phyloP scores from a whole-genome alignment of 2,113 vertebrate species.

The Vulpes ferrilata region DNA sequence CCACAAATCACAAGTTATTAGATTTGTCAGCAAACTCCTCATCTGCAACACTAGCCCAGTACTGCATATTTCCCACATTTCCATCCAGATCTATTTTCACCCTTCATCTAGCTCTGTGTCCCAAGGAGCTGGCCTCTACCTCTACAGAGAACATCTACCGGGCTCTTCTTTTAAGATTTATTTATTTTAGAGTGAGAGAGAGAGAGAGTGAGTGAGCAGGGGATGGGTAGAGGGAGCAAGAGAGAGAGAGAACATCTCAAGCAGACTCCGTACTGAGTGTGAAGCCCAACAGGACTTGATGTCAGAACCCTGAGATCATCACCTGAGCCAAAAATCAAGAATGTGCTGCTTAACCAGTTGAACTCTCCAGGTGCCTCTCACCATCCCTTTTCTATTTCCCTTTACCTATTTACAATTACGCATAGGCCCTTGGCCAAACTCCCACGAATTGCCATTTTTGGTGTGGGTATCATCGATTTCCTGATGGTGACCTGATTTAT shows the following conservation, averaged over 20 bases:
- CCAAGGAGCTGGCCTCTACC: background rate
- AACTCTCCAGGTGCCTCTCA: background rate
- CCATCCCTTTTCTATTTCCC: background rate
- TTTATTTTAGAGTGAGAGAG: background rate
- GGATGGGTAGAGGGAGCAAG: background rate
- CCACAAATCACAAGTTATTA: background rate
- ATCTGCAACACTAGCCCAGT: background rate
- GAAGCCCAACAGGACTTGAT: background rate
- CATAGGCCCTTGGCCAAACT: background rate
- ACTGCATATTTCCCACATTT: background rate
- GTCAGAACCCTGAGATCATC: background rate
- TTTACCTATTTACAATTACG: background rate
- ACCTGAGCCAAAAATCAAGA: background rate
- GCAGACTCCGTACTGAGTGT: background rate
- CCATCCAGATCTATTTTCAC: background rate
- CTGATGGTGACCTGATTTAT: background rate
- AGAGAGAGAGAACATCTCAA: background rate
- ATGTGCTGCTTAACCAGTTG: background rate
- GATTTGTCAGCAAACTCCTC: background rate
- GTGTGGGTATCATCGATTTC: background rate
- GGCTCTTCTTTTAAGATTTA: background rate
- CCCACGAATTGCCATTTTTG: background rate
- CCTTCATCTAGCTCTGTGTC: background rate
- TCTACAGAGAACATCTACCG: background rate
- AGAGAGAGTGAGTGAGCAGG: fast-evolving